A percentile compares a stretch with the other conserved stretches of the same genome.
Conservation (phyloP, 2,888 invertebrate species). For the Crossocerus cetratus region DNA sequence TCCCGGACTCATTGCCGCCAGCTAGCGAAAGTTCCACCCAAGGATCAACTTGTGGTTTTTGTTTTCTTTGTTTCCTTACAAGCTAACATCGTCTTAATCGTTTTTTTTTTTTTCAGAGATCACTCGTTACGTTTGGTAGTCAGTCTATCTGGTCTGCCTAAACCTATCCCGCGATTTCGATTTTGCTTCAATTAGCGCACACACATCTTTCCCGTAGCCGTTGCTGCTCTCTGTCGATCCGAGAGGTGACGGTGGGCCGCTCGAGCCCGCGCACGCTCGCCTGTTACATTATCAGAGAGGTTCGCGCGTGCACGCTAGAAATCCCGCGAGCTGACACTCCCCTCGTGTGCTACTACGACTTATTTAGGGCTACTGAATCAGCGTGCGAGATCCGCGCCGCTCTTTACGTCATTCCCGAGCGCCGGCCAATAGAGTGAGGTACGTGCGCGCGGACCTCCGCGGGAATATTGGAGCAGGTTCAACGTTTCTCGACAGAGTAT, state of each 20-base stretch:
- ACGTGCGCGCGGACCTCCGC: background rate
- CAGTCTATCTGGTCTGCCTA: constrained; percentile 69
- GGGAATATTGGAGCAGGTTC: background rate
- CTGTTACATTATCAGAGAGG: constrained; percentile 7
- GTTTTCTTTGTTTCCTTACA: constrained; percentile 39
- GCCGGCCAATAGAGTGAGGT: background rate
- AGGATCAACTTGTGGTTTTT: constrained; percentile 3
- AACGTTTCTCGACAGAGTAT: background rate
- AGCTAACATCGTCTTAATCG: constrained; percentile 49
- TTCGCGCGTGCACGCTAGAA: no score
- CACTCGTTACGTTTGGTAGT: constrained; percentile 68
- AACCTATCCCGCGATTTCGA: constrained; percentile 55
- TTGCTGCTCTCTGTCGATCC: constrained; percentile 15
- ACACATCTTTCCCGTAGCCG: constrained; percentile 6
- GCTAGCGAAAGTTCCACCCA: constrained; percentile 12
- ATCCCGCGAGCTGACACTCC: no score
- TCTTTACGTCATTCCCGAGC: background rate
- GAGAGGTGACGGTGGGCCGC: constrained; percentile 14
- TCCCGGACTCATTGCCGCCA: background rate
- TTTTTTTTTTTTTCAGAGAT: constrained; percentile 61
- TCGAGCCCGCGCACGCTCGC: background rate
- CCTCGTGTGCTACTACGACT: no score
- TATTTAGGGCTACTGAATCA: no score
- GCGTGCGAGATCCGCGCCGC: background rate
- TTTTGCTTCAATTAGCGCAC: constrained; percentile 10